phyloP scores from a whole-genome alignment of 2,888 invertebrate genomes.

The Erynnis tages region DNA sequence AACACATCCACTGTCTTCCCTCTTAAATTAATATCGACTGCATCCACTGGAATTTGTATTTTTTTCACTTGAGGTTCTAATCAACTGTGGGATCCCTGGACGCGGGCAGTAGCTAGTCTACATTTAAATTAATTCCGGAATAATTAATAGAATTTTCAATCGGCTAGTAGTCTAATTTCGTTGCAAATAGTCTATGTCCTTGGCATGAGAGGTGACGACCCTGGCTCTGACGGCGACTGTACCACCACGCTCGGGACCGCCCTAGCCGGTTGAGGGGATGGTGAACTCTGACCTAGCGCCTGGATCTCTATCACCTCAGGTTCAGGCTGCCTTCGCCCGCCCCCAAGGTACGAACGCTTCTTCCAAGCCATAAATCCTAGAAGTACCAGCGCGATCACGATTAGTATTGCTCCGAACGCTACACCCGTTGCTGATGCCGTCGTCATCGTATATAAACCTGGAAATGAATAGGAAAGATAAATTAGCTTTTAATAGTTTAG shows the following conservation, averaged over 20 bases:
- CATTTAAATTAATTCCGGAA: no score
- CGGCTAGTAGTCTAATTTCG: no score
- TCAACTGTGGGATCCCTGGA: no score
- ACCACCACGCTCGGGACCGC: constrained; percentile 46
- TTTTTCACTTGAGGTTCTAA: no score
- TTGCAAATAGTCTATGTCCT: constrained; percentile 7
- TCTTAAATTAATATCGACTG: no score
- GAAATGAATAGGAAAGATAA: constrained; percentile 32
- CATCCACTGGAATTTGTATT: no score
- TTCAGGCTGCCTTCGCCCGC: constrained; percentile 33
- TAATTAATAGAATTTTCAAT: no score
- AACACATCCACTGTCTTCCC: no score
- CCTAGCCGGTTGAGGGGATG: constrained; percentile 36
- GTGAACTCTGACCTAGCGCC: constrained; percentile 34
- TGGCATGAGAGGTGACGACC: constrained; percentile 38
- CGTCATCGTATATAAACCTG: constrained; percentile 67
- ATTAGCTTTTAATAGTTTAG: no score
- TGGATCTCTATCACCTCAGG: constrained; percentile 51
- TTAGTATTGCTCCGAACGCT: constrained; percentile 54
- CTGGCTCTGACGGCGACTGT: constrained; percentile 55
- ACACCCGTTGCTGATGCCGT: constrained; percentile 67
- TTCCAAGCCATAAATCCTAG: constrained; percentile 61
- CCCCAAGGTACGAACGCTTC: constrained; percentile 52
- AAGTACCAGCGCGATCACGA: constrained; percentile 43
- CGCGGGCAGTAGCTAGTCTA: no score